phyloP scores from a whole-genome alignment of 1,140 invertebrate genomes.

The Lordiphosa mommai region DNA sequence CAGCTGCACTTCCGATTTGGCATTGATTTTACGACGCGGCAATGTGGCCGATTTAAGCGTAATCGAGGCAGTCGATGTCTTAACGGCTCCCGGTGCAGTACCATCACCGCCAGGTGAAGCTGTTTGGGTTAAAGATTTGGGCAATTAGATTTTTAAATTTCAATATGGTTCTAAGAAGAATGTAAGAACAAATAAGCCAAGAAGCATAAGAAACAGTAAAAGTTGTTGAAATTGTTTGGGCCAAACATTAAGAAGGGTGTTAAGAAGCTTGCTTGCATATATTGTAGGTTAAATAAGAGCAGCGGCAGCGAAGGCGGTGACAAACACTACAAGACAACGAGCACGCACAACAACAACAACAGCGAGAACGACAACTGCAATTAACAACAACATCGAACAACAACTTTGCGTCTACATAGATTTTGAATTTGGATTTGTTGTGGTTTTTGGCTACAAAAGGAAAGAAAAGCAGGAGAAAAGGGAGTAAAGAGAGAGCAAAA shows the following conservation, averaged over 20 bases:
- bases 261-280: constrained; percentile 5
- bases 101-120: constrained; percentile 61
- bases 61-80: constrained; percentile 83
- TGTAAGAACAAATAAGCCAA: constrained; percentile 35
- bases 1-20: constrained; percentile 84
- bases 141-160: neutral
- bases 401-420: constrained; percentile 4
- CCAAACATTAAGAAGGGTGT: constrained; percentile 3
- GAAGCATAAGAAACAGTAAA: constrained; percentile 33
- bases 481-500: neutral
- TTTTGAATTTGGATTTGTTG: constrained; percentile 1
- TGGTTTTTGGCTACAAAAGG: neutral
- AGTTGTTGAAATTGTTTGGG: neutral
- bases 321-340: constrained; percentile 31
- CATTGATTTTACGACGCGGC: constrained; percentile 83
- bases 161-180: neutral
- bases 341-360: constrained; percentile 35
- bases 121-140: constrained; percentile 14
- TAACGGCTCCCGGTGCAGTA: constrained; percentile 79
- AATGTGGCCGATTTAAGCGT: constrained; percentile 85
- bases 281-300: constrained; percentile 6
- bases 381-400: constrained; percentile 15
- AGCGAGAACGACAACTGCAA: constrained; percentile 20
- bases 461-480: constrained; percentile 6
- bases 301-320: constrained; percentile 21